Evolutionary conservation across 2,888 invertebrate species (phyloP).

Genomic region (Pseudococcus viburni): DNA sequence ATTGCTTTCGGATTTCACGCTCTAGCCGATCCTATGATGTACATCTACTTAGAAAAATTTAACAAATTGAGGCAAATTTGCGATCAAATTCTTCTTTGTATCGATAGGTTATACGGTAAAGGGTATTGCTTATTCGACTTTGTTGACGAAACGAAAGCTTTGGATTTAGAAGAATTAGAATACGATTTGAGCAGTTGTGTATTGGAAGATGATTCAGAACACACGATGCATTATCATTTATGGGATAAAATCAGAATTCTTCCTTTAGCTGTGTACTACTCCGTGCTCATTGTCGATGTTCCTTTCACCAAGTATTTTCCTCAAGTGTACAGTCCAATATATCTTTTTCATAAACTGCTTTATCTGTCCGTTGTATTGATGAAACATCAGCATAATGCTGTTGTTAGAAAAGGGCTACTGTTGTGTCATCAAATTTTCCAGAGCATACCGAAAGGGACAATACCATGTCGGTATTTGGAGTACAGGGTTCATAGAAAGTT

Average conservation of each 20-base stretch:
- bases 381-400: conserved; percentile 50
- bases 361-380: conserved; percentile 20
- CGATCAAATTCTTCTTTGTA: background rate
- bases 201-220: background rate
- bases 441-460: background rate
- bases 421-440: conserved; percentile 4
- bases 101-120: background rate
- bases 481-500: conserved; percentile 34
- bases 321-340: conserved; percentile 9
- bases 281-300: background rate
- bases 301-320: conserved; percentile 31
- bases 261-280: conserved; percentile 46
- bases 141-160: conserved; percentile 42
- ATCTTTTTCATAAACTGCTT: conserved; percentile 54
- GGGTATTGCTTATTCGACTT: conserved; percentile 5
- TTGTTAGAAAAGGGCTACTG: conserved; percentile 15
- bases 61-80: background rate
- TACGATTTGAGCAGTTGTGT: background rate
- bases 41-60: conserved; percentile 49
- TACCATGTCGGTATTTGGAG: conserved; percentile 29
- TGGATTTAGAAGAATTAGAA: background rate
- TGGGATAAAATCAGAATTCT: conserved; percentile 38
- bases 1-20: conserved; percentile 39
- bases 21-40: conserved; percentile 26
- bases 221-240: background rate